Evolutionary conservation across 2,113 vertebrate genomes (phyloP).

Genomic region (Lampris megalopsis): DNA sequence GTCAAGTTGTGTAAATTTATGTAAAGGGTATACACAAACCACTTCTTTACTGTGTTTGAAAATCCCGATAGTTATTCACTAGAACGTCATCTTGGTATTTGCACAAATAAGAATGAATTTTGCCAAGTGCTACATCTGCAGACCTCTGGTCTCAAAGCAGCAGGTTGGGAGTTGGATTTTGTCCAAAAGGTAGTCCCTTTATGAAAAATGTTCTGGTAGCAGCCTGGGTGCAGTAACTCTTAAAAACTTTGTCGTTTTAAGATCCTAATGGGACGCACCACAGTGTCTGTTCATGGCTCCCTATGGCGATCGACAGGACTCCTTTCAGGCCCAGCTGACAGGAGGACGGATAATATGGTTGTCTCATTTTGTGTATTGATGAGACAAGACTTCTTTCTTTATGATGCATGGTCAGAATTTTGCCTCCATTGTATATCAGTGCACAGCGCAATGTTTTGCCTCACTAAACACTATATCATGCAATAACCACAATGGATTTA

Average conservation of each 20-base stretch:
- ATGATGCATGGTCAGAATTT: conserved; percentile 30
- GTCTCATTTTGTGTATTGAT: conserved; percentile 53
- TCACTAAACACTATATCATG: conserved; percentile 28
- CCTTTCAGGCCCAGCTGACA: conserved; percentile 66
- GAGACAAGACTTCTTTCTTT: conserved; percentile 61
- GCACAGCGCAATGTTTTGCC: conserved; percentile 46
- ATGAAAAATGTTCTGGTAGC: conserved; percentile 93
- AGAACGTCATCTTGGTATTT: conserved; percentile 30
- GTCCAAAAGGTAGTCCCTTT: conserved; percentile 88
- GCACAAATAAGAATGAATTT: conserved; percentile 25
- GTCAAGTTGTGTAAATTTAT: not conserved
- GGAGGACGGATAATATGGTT: conserved; percentile 60
- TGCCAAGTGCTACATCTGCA: conserved; percentile 24
- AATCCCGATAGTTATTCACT: conserved; percentile 42
- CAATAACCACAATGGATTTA: no score
- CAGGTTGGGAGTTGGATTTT: conserved; percentile 82
- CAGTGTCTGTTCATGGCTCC: conserved; percentile 47
- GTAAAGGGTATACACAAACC: not conserved
- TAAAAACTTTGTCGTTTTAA: conserved; percentile 51
- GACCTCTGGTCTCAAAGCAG: conserved; percentile 40
- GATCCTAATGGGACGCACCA: conserved; percentile 58
- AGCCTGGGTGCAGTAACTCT: conserved; percentile 81
- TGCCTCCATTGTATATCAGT: conserved; percentile 34
- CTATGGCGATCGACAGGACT: conserved; percentile 66
- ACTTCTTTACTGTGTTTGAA: conserved; percentile 21